Conservation (phyloP, 2,113 vertebrate species). For the Oreochromis spilurus region DNA sequence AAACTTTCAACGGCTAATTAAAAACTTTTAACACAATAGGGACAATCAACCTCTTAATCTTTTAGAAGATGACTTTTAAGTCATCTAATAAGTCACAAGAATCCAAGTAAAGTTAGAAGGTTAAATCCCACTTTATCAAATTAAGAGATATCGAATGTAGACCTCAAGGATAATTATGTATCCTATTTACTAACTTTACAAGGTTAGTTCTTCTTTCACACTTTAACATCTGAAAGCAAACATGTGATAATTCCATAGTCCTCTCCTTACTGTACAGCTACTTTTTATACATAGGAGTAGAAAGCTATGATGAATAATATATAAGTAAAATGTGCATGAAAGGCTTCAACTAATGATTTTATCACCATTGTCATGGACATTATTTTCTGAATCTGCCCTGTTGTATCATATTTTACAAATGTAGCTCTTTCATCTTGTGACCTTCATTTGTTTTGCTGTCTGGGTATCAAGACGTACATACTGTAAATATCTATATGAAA, state of each 20-base stretch:
- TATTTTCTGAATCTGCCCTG: not conserved
- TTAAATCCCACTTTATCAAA: not conserved
- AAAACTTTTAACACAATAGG: not conserved
- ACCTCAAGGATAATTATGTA: not conserved
- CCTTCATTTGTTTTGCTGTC: not conserved
- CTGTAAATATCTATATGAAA: not conserved
- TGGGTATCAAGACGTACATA: not conserved
- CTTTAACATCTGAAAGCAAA: not conserved
- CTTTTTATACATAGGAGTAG: not conserved
- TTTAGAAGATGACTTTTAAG: not conserved
- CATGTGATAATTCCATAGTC: not conserved
- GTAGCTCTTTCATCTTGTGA: not conserved
- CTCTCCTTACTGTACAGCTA: not conserved
- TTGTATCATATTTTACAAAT: not conserved
- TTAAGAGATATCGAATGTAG: not conserved
- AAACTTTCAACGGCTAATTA: not conserved
- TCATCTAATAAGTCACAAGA: not conserved
- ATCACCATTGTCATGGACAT: not conserved
- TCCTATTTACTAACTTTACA: not conserved
- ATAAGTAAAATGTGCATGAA: not conserved
- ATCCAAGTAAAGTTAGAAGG: not conserved
- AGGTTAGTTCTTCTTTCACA: not conserved
- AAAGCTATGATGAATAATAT: not conserved
- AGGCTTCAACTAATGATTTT: not conserved
- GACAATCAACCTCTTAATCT: not conserved